Base-by-base conservation (phyloP, 1,140 invertebrate species). In the Heliconius himera region DNA sequence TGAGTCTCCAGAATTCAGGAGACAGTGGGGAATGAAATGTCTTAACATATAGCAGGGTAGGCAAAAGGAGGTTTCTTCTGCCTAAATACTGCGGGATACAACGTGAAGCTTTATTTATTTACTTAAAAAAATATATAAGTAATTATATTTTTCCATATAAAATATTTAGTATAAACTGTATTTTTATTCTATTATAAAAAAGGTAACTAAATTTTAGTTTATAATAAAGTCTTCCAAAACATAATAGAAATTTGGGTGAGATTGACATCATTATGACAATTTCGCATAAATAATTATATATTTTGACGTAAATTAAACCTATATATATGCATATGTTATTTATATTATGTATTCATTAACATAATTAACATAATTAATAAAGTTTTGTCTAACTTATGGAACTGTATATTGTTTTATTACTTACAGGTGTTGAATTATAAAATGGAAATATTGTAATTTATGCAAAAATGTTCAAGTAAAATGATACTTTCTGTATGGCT, bases 321-420 rank as follows among this genome's bases (percentile, higher is more conserved):
- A 66, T 66, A 66, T 29, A 16, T 66, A 66, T 66, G 26, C 60
- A 66, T 66, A 66, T 26, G 60, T 29, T 66, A 29, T 66, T 66
- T 66, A 66, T 66, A 29, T 66, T 66, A 29, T 29, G 60, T 66
- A 29, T 66, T 26, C 3, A 66, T 66, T 66, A 26, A 29, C 60
- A 70, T 71, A 77, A 66, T 66, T 66, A 26, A 29, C 60, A 70
- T 71, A 77, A 33, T 77, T 77, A 33, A 26, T 71, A 8, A 33
- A 51, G 13, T 76, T 46, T 76, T 70, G 66, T 70, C 75, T 76
- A 41, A 46, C 13, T 71, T 71, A 18, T 51, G 26, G 49, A 77
- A 71, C 41, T 77, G 46, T 77, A 46, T 76, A 76, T 76, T 76
- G 74, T 66, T 76, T 76, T 76, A 72, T 8, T 22, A 74, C 49